phyloP scores from a whole-genome alignment of 92 coral and sea anemone genomes.

The Pocillopora meandrina region DNA sequence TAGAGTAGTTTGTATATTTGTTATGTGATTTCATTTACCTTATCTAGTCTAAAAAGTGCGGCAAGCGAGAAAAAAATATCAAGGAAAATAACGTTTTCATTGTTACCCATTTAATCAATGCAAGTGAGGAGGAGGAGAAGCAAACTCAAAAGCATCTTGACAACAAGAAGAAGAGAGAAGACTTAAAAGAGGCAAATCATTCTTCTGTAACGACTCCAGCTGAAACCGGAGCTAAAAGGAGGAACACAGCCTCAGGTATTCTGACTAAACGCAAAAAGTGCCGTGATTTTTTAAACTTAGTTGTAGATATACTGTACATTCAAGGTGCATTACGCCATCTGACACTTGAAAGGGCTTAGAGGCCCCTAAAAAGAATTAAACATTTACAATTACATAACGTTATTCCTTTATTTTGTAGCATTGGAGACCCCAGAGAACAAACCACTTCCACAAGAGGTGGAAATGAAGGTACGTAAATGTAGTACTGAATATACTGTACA shows the following conservation, averaged over 20 bases:
- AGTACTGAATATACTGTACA: neutral
- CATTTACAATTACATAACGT: no score
- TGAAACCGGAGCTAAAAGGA: neutral
- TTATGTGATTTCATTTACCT: no score
- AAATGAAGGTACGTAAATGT: conserved; percentile 49
- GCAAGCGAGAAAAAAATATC: no score
- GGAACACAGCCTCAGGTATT: conserved; percentile 8
- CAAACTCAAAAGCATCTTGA: neutral
- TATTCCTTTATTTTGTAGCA: neutral
- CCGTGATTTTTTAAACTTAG: no score
- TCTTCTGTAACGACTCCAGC: conserved; percentile 12
- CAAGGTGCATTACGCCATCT: no score
- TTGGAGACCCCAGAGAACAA: conserved; percentile 44
- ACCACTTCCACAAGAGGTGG: conserved; percentile 55
- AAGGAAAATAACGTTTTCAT: neutral
- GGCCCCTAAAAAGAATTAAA: no score
- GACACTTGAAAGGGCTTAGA: no score
- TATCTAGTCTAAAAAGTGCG: no score
- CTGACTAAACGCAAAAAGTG: neutral
- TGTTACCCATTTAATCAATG: neutral
- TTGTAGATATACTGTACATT: no score
- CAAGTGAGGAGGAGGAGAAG: conserved; percentile 10
- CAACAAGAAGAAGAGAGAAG: neutral
- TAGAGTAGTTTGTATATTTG: no score
- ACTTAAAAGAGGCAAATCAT: neutral